Conservation (phyloP, 2,888 invertebrate genomes). For the Lycophotia porphyrea region DNA sequence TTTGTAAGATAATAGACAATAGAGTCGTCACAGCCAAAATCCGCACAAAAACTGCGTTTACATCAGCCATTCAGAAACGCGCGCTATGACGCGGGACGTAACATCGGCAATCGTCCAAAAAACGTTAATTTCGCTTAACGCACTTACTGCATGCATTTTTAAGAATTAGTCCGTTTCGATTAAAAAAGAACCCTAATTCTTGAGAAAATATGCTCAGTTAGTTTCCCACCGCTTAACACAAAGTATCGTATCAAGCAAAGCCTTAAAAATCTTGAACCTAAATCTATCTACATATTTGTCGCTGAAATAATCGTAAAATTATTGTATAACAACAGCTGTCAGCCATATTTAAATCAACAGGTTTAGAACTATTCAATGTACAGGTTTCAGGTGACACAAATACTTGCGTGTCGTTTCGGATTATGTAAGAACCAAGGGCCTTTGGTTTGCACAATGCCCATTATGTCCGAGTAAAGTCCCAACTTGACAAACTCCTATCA, state of each 20-base stretch:
- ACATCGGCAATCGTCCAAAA: constrained; percentile 9
- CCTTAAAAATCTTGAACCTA: not conserved
- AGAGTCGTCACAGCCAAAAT: not conserved
- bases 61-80: constrained; percentile 1
- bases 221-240: not conserved
- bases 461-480: constrained; percentile 13
- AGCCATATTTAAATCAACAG: constrained; percentile 44
- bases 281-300: constrained; percentile 42
- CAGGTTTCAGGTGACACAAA: constrained; percentile 58
- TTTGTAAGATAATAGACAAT: not conserved
- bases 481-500: constrained; percentile 3
- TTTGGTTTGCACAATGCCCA: constrained; percentile 43
- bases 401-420: constrained; percentile 48
- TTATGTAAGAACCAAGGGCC: constrained; percentile 55
- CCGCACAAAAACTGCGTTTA: not conserved
- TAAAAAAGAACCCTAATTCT: not conserved
- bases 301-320: constrained; percentile 28
- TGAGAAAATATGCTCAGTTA: not conserved
- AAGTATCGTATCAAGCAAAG: constrained; percentile 9
- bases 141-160: not conserved
- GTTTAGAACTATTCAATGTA: constrained; percentile 44
- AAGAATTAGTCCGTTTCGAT: not conserved
- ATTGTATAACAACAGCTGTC: constrained; percentile 38
- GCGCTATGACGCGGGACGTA: not conserved
- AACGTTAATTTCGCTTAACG: not conserved